Evolutionary conservation across 1,140 invertebrate genomes (phyloP).

Genomic region (Lepeophtheirus salmonis): DNA sequence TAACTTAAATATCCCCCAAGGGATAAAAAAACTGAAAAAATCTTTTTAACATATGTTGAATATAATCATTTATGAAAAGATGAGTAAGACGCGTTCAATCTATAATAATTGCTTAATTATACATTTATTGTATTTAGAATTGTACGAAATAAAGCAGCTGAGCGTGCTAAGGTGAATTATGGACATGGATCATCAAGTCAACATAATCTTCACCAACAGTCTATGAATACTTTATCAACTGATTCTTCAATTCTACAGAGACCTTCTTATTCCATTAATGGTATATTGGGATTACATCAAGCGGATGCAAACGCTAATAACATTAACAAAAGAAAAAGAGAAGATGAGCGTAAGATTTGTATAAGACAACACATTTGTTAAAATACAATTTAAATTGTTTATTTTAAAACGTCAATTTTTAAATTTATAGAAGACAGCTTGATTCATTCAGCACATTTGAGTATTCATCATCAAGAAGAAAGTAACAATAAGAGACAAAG

Average conservation of each 20-base stretch:
- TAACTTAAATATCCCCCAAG: no score
- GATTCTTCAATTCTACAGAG: conserved; percentile 25
- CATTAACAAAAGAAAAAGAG: conserved; percentile 42
- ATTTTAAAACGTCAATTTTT: neutral
- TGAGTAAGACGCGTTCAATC: no score
- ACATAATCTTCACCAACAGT: conserved; percentile 20
- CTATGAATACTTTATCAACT: neutral
- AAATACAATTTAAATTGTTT: neutral
- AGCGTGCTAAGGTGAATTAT: conserved; percentile 64
- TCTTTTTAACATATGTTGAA: no score
- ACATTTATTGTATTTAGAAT: conserved; percentile 41
- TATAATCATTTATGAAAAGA: no score
- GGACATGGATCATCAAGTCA: conserved; percentile 32
- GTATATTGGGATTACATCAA: conserved; percentile 67
- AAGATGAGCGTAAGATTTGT: conserved; percentile 34
- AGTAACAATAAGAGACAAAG: neutral
- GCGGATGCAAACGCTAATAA: conserved; percentile 46
- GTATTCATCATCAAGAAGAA: neutral
- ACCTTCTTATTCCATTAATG: conserved; percentile 71
- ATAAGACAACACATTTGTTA: neutral
- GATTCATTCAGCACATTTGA: neutral
- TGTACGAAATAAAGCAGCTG: conserved; percentile 83
- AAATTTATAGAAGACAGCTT: neutral
- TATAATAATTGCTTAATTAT: neutral
- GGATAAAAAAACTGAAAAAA: no score